Evolutionary conservation across 1,140 invertebrate genomes (phyloP).

Genomic region (Aphis craccivora): DNA sequence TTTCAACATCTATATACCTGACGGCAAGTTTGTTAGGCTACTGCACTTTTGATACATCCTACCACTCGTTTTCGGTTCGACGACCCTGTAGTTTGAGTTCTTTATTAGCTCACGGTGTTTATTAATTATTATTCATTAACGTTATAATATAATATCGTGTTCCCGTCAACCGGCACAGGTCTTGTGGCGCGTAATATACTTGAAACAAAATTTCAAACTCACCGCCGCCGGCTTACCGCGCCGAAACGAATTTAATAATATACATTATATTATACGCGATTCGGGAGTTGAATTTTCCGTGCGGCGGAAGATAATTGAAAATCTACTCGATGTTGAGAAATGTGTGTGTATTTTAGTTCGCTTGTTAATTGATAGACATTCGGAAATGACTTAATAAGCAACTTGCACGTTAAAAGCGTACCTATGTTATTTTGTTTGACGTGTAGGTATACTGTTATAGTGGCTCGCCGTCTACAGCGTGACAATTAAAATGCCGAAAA

Average conservation of each 20-base stretch:
- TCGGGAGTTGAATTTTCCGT: background rate
- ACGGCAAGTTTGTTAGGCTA: background rate
- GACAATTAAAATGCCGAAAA: constrained; percentile 14
- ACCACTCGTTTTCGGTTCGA: background rate
- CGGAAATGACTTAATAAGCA: background rate
- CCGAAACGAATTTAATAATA: background rate
- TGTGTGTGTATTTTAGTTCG: background rate
- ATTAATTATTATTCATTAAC: background rate
- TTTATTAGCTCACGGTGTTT: background rate
- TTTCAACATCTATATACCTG: background rate
- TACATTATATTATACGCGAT: background rate
- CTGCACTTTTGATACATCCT: background rate
- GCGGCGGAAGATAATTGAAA: background rate
- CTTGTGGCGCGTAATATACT: background rate
- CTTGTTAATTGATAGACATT: background rate
- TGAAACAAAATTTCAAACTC: background rate
- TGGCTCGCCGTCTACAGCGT: background rate
- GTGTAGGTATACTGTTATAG: background rate
- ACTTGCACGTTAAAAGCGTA: background rate
- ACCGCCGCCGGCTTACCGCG: too few species aligned
- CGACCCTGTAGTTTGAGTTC: background rate
- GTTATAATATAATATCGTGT: background rate
- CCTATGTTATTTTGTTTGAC: background rate
- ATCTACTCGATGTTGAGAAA: background rate
- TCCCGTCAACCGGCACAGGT: background rate